Evolutionary conservation across 2,888 invertebrate genomes (phyloP), one percentile per base, ranked within the genome.

Genomic region (Mythimna pallens): DNA sequence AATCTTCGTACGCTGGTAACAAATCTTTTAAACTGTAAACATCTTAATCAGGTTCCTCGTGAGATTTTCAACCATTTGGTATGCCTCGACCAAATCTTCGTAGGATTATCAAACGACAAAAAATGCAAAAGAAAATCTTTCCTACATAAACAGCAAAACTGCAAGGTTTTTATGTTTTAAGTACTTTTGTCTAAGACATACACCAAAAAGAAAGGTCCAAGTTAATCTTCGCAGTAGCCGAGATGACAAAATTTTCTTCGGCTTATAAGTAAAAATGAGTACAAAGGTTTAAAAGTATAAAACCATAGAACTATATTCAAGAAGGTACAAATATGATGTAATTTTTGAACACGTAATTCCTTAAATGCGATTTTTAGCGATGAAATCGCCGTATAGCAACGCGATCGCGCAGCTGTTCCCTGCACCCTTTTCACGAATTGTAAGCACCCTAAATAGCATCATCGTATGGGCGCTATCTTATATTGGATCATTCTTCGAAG

Each of bases 351-450:
- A 43, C 17, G 77, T 47, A 57, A 30, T 14, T 5, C 22, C 30
- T 30, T 30, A 30, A 70, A 14, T 36, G 14, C 8, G 5, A 47
- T 52, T 52, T 25, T 40, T 25, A 30, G 22, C 36, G 12, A 36
- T n/a, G 30, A 30, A 20, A 9, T 10, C 52, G n/a, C 50, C 52
- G 34, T 55, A 57, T 63, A 40, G 73, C n/a, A 76, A 59, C 47
- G 30, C 14, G 20, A 10, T 30, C 40, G n/a, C 5, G 80, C 74
- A 80, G 76, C 76, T 80, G 76, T 59, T 14, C 54, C 50, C 50
- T 50, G n/a, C 74, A 65, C 80, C 80, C 76, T 72, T 54, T 43
- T 34, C 43, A 10, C 25, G 20, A 61, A 78, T 59, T 70, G 17
- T 25, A 40, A 61, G 40, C 61, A 78, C 75, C 75, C 78, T 75